Base-by-base conservation (phyloP, 2,797 vertebrate genomes). In the Jordanella pulchra region DNA sequence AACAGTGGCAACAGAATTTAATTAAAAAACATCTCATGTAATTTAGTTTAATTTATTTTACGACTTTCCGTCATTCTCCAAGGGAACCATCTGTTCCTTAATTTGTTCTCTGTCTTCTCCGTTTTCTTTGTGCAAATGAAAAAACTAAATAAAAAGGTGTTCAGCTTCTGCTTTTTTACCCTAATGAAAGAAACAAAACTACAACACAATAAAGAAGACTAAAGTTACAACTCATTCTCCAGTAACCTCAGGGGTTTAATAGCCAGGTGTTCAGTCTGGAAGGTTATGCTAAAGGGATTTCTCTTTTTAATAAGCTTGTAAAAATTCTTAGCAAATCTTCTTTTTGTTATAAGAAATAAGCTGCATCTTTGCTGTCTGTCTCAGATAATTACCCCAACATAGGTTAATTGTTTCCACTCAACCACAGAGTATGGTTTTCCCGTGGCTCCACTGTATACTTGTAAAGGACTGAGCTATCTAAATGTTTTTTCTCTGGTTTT, bases 381-480 rank as follows among this genome's bases (percentile, higher is more conserved):
- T 66, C 50, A 75, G 76, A 79, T 78, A 87, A 90, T 89, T 83
- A 83, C 67, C 73, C 67, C 69, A 76, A 75, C 74, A 7, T 61
- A 45, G 78, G 76, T 84, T 86, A 88, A 89, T 79, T 77, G 79
- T 90, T 89, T 92, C 90, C 83, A 77, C 69, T 69, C 83, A 76
- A 88, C 72, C 74, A 65, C 66, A 23, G 80, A 13, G 72, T 61
- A 72, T 88, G 61, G 75, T 71, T 85, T 88, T 85, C 72, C 21
- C 73, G 51, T 64, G 79, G 50, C 81, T 80, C 66, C 71, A 1
- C 67, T 45, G 21, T 89, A 60, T 73, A 86, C 76, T 75, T 78
- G 79, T 92, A 91, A 91, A 89, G 86, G 90, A 91, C 89, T 87
- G 83, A 77, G 48, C 84, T 81, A 84, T 85, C 76, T 75, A 21